Percentiles rank a stretch among this genome's conserved stretches.
These are phyloP conservation scores for Patella caerulea DNA, from an alignment of 2,888 invertebrate genomes.

Conservation along the genomic window DNA sequence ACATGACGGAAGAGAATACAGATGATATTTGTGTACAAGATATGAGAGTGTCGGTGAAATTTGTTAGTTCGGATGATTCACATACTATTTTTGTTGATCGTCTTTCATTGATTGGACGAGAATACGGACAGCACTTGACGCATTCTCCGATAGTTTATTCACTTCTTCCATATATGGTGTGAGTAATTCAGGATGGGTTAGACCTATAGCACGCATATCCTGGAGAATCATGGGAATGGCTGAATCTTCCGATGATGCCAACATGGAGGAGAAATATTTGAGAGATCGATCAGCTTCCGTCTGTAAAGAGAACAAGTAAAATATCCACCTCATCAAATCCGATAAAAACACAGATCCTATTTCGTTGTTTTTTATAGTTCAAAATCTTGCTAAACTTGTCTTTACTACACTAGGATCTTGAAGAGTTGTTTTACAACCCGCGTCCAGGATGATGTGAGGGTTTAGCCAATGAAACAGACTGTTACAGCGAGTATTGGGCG, in stretches of 20 bases:
- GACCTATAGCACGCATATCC: slow-evolving; percentile 86
- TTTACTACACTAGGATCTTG: too few species aligned
- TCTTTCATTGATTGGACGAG: slow-evolving; percentile 72
- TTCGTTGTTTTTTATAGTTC: too few species aligned
- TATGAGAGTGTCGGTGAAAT: too few species aligned
- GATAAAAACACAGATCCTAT: too few species aligned
- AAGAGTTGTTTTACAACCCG: too few species aligned
- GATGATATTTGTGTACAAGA: too few species aligned
- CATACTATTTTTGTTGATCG: slow-evolving; percentile 61
- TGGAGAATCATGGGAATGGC: slow-evolving; percentile 83
- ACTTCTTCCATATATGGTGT: slow-evolving; percentile 84
- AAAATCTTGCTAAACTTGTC: too few species aligned
- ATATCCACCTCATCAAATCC: background rate
- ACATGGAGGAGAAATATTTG: slow-evolving; percentile 84
- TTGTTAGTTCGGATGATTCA: slow-evolving; percentile 3
- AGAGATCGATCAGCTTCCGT: slow-evolving; percentile 86
- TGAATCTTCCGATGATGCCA: slow-evolving; percentile 81
- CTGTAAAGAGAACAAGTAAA: slow-evolving; percentile 71
- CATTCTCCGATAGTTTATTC: slow-evolving; percentile 75
- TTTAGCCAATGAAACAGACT: too few species aligned
- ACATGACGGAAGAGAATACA: too few species aligned
- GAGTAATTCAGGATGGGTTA: slow-evolving; percentile 85
- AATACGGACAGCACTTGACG: slow-evolving; percentile 68
- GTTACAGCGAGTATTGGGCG: too few species aligned
- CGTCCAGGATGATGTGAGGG: too few species aligned